These are phyloP conservation scores for Heteronetta atricapilla DNA, from an alignment of 2,113 vertebrate genomes.

Conservation along the genomic window DNA sequence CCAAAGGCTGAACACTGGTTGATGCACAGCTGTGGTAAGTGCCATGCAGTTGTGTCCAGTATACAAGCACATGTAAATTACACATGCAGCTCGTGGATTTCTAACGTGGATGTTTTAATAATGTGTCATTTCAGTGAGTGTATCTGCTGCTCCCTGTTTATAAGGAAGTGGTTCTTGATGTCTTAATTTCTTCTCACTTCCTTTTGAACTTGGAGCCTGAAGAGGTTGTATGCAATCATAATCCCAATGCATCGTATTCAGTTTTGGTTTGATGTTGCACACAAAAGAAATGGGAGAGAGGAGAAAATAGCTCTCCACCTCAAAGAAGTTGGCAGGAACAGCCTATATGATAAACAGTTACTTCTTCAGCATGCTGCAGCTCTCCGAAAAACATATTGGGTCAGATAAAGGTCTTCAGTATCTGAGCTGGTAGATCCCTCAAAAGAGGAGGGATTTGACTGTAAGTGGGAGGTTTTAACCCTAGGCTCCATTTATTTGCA, in stretches of 20 bases:
- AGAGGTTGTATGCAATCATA: not conserved
- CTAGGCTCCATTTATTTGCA: conserved; percentile 56
- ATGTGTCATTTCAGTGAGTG: not conserved
- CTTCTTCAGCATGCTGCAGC: conserved; percentile 34
- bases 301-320: not conserved
- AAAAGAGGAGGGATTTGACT: conserved; percentile 65
- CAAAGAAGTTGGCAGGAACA: not conserved
- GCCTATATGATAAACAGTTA: conserved; percentile 6
- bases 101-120: fast-evolving
- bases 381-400: conserved; percentile 10
- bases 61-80: not conserved
- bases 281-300: not conserved
- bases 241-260: not conserved
- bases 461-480: conserved; percentile 68
- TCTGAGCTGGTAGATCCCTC: conserved; percentile 63
- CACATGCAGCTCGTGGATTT: not conserved
- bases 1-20: not conserved
- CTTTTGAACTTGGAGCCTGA: not conserved
- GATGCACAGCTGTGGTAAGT: not conserved
- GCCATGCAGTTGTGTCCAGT: not conserved
- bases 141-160: not conserved
- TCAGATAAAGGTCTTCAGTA: conserved; percentile 54
- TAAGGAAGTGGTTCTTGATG: not conserved
- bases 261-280: not conserved
- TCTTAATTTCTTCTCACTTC: not conserved